Percentiles rank a stretch among this genome's conserved stretches.
These are phyloP conservation scores for Lampris megalopsis DNA, from an alignment of 2,113 vertebrate species.

Conservation along the genomic window DNA sequence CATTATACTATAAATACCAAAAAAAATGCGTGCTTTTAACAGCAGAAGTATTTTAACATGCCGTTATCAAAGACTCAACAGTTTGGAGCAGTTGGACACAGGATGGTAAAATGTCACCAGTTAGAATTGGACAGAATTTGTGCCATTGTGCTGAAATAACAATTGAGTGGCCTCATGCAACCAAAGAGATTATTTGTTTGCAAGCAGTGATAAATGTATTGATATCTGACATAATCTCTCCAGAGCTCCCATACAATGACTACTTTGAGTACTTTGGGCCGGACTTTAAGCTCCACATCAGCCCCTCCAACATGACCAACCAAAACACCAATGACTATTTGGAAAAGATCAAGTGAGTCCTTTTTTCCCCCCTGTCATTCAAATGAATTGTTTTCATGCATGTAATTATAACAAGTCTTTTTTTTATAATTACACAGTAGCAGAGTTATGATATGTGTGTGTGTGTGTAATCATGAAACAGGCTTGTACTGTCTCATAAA, in stretches of 20 bases:
- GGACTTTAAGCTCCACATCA: slow-evolving; percentile 99
- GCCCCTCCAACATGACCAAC: slow-evolving; percentile 99
- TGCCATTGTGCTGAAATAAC: background rate
- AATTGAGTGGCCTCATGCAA: background rate
- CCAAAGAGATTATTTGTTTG: too few species aligned
- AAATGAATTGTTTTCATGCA: background rate
- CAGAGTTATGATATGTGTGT: background rate
- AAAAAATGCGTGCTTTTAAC: too few species aligned
- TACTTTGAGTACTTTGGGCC: slow-evolving; percentile 99
- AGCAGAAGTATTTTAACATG: too few species aligned
- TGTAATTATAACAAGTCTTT: background rate
- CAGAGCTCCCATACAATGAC: slow-evolving; percentile 96
- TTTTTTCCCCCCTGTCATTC: background rate
- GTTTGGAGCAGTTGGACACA: background rate
- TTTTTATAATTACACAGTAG: background rate
- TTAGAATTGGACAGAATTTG: background rate
- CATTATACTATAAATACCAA: too few species aligned
- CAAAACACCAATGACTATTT: slow-evolving; percentile 98
- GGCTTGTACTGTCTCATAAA: too few species aligned
- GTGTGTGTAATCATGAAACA: background rate
- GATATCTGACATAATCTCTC: background rate
- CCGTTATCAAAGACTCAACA: too few species aligned
- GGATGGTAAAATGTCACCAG: background rate
- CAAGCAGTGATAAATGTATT: background rate
- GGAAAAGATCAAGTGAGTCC: slow-evolving; percentile 93